Evolutionary conservation across 2,113 vertebrate species (phyloP), one percentile per base, ranked within the genome.

Genomic region (Mastomys coucha): DNA sequence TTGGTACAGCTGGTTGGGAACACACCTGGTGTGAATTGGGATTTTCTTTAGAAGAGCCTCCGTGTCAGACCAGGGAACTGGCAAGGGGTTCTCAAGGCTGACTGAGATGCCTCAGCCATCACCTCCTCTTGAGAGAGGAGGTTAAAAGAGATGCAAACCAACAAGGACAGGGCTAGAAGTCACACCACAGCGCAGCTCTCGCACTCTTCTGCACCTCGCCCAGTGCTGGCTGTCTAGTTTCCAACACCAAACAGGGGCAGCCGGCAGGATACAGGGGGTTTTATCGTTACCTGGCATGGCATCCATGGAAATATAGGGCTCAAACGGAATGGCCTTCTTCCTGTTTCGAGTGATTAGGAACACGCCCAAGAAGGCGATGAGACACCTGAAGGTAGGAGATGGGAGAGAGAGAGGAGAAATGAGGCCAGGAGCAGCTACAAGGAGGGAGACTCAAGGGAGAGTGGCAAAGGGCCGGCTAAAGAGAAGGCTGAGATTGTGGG

Each of bases 241-340:
- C 33, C 72, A n/a, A 93, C 39, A 76, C 92, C 87, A 94, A 85
- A 31, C 7, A 36, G 2, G n/a, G 89, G 89, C 3, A 63, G 92
- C 96, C 70, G 28, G 95, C n/a, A 16, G 93, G 84, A 88, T 0
- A 45, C 53, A 0, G 2, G n/a, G 24, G 14, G 0, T 69, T n/a
- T 84, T 26, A 13, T 28, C 17, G 1, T 98, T 98, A 99, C 99
- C 99, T 98, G 99, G 99, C 97, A 99, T 98, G 98, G 99, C 99
- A 88, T 99, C 99, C 99, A 99, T 99, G 4, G 99, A 99, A 96
- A 99, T 99, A 85, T 99, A 99, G 0, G 99, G 99, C 98, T 99
- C 99, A 86, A 99, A 99, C 0, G 98, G 98, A 77, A 99, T 99
- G 39, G 98, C 91, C 95, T 98, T 99, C 98, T 99, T 99, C 98